A percentile compares a stretch with the other conserved stretches of the same genome.
These are phyloP conservation scores for Menidia menidia DNA, from an alignment of 2,797 vertebrate genomes.

Conservation along the genomic window DNA sequence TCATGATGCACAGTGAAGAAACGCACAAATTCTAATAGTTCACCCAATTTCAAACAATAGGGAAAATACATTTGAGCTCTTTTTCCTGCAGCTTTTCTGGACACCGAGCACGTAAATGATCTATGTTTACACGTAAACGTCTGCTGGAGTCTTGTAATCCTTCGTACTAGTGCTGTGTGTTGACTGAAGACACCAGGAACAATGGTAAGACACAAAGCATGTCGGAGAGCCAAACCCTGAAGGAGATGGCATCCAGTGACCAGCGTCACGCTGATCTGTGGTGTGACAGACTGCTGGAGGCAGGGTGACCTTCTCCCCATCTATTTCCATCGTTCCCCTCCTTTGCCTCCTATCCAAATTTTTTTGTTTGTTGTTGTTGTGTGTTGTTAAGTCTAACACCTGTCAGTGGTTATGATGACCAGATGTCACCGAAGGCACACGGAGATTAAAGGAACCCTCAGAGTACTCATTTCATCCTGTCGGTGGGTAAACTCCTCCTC, in stretches of 20 bases:
- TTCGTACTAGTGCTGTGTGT: not conserved
- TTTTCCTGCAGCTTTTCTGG: too few species aligned
- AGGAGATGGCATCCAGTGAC: constrained; percentile 33
- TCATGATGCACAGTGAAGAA: too few species aligned
- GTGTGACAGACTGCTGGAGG: constrained; percentile 51
- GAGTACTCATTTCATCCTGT: not conserved
- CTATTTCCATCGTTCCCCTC: constrained; percentile 43
- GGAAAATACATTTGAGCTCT: too few species aligned
- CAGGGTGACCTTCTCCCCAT: constrained; percentile 55
- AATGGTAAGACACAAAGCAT: constrained; percentile 10
- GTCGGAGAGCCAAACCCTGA: constrained; percentile 1
- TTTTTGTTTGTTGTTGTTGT: constrained; percentile 6
- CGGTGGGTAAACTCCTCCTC: constrained; percentile 1
- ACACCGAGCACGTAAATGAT: too few species aligned
- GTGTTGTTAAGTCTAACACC: constrained; percentile 1
- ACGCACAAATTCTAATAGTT: too few species aligned
- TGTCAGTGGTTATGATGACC: constrained; percentile 4
- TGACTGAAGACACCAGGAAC: not conserved
- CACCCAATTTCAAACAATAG: too few species aligned
- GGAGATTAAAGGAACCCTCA: not conserved
- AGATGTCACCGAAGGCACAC: not conserved
- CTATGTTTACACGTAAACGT: too few species aligned
- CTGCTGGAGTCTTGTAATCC: not conserved
- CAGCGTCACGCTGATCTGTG: constrained; percentile 38
- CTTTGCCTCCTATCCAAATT: constrained; percentile 20